Base-by-base conservation (phyloP, 2,888 invertebrate genomes). In the Coleophora deauratella region DNA sequence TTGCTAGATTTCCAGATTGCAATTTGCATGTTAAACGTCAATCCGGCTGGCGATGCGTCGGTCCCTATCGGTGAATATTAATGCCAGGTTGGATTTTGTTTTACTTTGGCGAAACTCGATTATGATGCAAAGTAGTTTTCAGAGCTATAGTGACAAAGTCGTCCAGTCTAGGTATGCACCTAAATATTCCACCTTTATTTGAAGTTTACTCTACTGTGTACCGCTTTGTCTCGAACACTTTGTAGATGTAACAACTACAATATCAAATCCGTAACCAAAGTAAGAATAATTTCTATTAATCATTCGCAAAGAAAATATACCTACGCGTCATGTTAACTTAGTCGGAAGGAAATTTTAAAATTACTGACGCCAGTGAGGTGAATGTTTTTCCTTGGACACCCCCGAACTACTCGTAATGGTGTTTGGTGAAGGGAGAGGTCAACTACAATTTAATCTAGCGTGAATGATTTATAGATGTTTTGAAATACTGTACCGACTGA, bases 21-120 rank as follows among this genome's bases (percentile, higher is more conserved):
- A 84, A 84, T 84, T 84, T 85, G 80, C 84, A 85, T 85, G 82
- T 81, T 82, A 80, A 81, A 77, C 79, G 81, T 80, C 84, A 81
- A 84, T 78, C 76, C 69, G 66, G 54, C 64, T n/a, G 71, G 69
- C 71, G 73, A 75, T 80, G 81, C 84, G 82, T 77, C 66, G 71
- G 71, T 76, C 78, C 80, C 78, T 81, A 78, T 76, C 75, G 60
- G 81, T 85, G 84, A 82, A 85, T 85, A 84, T 84, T 84, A 84
- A 85, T 84, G 78, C 54, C 64, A 59, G 66, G 75, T 21, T 3
- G 79, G 75, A 84, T 84, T 85, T 84, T 82, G 84, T 84, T 81
- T 81, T 79, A 82, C 84, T 82, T 84, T 77, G 76, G 72, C 72
- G 69, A 69, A 74, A 81, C 72, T 85, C 81, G 74, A 84, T 84